These are phyloP conservation scores for Limanda limanda DNA, from an alignment of 2,113 vertebrate genomes.

Conservation along the genomic window DNA sequence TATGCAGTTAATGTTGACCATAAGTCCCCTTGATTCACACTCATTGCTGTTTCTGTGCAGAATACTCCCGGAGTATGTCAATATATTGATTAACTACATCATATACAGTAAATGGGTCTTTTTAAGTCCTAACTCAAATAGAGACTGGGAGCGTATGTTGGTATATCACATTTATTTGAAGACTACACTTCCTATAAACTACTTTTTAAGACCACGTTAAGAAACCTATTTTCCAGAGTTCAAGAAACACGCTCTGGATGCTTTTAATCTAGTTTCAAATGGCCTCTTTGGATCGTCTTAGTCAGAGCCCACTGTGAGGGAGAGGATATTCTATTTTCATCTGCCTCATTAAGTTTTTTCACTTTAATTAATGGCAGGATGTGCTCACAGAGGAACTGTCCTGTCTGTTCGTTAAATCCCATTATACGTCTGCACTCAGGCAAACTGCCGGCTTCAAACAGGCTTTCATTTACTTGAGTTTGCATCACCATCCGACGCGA, in stretches of 20 bases:
- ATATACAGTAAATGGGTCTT: constrained; percentile 19
- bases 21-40: constrained; percentile 20
- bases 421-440: constrained; percentile 47
- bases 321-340: constrained; percentile 73
- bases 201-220: constrained; percentile 6
- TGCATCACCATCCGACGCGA: background rate
- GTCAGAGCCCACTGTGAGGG: constrained; percentile 39
- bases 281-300: constrained; percentile 42
- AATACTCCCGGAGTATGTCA: constrained; percentile 24
- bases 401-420: constrained; percentile 59
- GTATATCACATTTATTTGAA: constrained; percentile 29
- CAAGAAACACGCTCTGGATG: constrained; percentile 17
- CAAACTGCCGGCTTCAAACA: constrained; percentile 40
- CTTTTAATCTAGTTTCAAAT: constrained; percentile 51
- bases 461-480: constrained; percentile 35
- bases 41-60: background rate
- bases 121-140: constrained; percentile 6
- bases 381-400: constrained; percentile 66
- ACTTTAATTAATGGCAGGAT: constrained; percentile 78
- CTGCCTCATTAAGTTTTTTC: constrained; percentile 71
- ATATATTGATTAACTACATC: constrained; percentile 37
- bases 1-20: constrained; percentile 20
- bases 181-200: background rate
- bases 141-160: constrained; percentile 24
- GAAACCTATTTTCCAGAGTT: constrained; percentile 17